Conservation (phyloP, 2,888 invertebrate genomes). For the Orchesellides sinensis region DNA sequence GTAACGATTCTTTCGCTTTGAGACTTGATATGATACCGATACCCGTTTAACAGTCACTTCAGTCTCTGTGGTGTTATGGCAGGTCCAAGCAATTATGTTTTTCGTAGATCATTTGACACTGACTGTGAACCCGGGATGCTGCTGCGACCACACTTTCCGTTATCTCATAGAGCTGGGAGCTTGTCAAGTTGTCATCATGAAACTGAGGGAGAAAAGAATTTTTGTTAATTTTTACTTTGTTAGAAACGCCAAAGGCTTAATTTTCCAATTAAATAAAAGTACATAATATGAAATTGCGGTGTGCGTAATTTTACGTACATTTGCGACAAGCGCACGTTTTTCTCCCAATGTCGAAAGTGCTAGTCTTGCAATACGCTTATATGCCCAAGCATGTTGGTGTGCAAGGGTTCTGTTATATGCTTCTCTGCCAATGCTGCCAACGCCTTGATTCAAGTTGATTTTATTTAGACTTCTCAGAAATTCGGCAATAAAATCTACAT, state of each 20-base stretch:
- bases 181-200: conserved; percentile 44
- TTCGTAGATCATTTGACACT: conserved; percentile 46
- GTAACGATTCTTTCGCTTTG: not conserved
- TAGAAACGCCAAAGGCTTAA: too few species aligned
- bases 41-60: not conserved
- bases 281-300: too few species aligned
- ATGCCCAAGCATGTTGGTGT: conserved; percentile 33
- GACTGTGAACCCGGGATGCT: conserved; percentile 28
- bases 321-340: conserved; percentile 30
- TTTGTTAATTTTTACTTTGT: too few species aligned
- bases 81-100: conserved; percentile 33
- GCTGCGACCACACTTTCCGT: conserved; percentile 28
- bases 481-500: conserved; percentile 35
- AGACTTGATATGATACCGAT: not conserved
- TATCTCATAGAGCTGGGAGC: conserved; percentile 2
- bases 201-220: conserved; percentile 35
- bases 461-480: conserved; percentile 37
- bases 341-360: conserved; percentile 33
- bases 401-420: conserved; percentile 39
- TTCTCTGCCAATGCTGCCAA: conserved; percentile 35
- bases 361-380: conserved; percentile 25
- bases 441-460: not conserved
- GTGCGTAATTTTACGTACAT: conserved; percentile 27
- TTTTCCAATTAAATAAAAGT: too few species aligned
- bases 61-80: conserved; percentile 19